phyloP scores from a whole-genome alignment of 1,140 invertebrate genomes.

The Pseudobourletiella spinata region DNA sequence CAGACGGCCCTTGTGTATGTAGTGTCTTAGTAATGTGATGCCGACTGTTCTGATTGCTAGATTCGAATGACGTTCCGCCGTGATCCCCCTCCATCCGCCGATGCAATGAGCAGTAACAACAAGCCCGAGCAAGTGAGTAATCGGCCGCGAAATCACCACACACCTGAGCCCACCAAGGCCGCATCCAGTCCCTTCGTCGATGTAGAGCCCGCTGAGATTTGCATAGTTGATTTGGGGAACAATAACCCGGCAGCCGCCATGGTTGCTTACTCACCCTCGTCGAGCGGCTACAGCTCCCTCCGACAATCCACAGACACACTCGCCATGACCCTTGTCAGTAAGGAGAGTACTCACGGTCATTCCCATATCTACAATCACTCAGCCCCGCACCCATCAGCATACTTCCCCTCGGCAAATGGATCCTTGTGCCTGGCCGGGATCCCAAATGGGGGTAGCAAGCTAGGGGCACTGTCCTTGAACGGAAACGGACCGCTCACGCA shows the following conservation, averaged over 20 bases:
- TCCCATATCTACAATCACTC: neutral
- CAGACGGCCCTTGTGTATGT: no score
- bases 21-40: no score
- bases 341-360: slow-evolving; percentile 10
- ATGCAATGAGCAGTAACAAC: slow-evolving; percentile 18
- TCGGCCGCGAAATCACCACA: slow-evolving; percentile 32
- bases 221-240: slow-evolving; percentile 18
- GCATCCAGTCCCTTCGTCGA: neutral
- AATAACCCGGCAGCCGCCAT: slow-evolving; percentile 1
- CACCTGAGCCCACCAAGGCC: slow-evolving; percentile 26
- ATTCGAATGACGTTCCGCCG: slow-evolving; percentile 34
- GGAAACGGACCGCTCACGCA: neutral
- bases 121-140: slow-evolving; percentile 19
- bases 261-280: slow-evolving; percentile 28
- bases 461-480: neutral
- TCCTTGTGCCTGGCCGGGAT: neutral
- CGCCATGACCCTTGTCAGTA: slow-evolving; percentile 3
- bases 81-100: slow-evolving; percentile 21
- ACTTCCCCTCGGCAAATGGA: neutral
- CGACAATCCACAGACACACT: slow-evolving; percentile 30
- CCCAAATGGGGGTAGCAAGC: neutral
- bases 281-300: slow-evolving; percentile 33
- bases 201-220: slow-evolving; percentile 14
- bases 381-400: slow-evolving; percentile 19
- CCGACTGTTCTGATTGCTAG: slow-evolving; percentile 9